Evolutionary conservation across 2,888 invertebrate species (phyloP).

Genomic region (Phytoseiulus persimilis): DNA sequence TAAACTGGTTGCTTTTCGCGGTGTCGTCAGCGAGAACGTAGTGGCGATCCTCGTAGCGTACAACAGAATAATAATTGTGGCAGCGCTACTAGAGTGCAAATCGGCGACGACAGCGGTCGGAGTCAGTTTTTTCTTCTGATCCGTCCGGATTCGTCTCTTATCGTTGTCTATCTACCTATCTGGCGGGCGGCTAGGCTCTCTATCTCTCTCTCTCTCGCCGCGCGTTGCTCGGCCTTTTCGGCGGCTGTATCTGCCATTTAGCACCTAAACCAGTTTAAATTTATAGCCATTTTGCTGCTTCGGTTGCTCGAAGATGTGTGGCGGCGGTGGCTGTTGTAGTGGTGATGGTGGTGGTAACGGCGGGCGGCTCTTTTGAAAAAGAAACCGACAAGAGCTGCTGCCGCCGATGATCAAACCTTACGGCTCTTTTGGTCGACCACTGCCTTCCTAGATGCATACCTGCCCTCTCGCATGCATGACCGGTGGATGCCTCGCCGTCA

Average conservation of each 20-base stretch:
- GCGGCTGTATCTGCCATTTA: neutral
- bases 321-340: neutral
- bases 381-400: neutral
- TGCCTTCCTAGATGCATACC: neutral
- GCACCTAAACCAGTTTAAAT: constrained; percentile 37
- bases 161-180: neutral
- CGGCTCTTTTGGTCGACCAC: neutral
- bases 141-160: neutral
- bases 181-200: neutral
- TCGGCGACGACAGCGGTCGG: neutral
- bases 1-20: neutral
- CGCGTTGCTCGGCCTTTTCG: neutral
- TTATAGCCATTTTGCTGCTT: constrained; percentile 25
- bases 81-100: neutral
- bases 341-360: neutral
- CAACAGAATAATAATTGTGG: neutral
- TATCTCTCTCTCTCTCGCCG: too few relatives aligned
- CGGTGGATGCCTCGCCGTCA: neutral
- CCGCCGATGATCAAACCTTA: neutral
- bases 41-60: neutral
- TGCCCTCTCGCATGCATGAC: neutral
- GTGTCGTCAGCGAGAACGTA: neutral
- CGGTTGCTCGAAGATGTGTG: neutral
- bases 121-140: neutral
- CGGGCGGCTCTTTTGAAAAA: neutral